phyloP scores from a whole-genome alignment of 2,888 invertebrate species.

The Agrotis ipsilon region DNA sequence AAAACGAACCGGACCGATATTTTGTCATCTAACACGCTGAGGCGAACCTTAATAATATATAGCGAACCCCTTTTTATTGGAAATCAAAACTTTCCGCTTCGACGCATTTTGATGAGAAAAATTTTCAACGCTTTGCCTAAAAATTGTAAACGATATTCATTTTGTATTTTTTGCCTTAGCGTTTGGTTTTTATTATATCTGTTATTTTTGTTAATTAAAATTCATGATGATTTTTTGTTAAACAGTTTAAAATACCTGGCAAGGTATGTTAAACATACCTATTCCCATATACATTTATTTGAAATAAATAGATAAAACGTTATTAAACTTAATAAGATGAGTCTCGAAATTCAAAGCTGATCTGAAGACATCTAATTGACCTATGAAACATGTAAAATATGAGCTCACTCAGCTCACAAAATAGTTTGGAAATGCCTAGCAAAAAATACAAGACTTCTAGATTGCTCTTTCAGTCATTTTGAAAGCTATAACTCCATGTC shows the following conservation, averaged over 20 bases:
- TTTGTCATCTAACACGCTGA: constrained; percentile 64
- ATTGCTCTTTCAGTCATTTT: background rate
- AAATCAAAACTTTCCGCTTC: constrained; percentile 65
- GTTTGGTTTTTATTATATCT: constrained; percentile 40
- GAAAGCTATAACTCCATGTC: no score
- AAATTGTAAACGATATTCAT: constrained; percentile 51
- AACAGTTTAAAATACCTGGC: background rate
- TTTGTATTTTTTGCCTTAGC: constrained; percentile 34
- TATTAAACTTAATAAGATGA: background rate
- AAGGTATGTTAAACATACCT: no score
- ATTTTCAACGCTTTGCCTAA: constrained; percentile 45
- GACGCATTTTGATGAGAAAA: constrained; percentile 61
- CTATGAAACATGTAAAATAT: background rate
- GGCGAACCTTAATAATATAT: constrained; percentile 63
- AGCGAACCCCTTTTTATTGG: constrained; percentile 66
- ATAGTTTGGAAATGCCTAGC: background rate
- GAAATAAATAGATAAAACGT: background rate
- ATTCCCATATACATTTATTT: no score
- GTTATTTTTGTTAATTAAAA: constrained; percentile 48
- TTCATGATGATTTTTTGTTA: constrained; percentile 23
- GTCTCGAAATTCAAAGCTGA: background rate
- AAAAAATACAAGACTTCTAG: no score
- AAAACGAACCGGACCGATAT: constrained; percentile 70
- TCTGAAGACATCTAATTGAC: background rate
- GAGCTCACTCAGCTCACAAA: background rate